phyloP scores from a whole-genome alignment of 2,113 vertebrate genomes.

The Pipa parva region DNA sequence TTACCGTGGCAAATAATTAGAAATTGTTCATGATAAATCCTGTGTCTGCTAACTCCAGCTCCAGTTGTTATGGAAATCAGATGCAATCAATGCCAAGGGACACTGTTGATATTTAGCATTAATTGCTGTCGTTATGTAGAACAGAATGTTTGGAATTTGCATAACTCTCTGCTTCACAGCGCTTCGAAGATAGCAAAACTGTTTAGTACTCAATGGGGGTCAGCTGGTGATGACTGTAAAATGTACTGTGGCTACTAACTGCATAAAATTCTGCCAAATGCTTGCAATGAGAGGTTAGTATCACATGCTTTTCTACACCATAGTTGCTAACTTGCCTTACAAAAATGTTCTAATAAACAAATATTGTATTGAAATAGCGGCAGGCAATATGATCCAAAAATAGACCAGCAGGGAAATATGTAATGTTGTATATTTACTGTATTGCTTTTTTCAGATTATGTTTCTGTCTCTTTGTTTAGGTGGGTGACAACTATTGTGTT shows the following conservation, averaged over 20 bases:
- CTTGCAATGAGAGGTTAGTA: constrained; percentile 5
- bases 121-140: constrained; percentile 34
- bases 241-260: constrained; percentile 12
- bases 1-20: constrained; percentile 49
- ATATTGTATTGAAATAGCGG: too few relatives aligned
- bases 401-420: too few relatives aligned
- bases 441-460: too few relatives aligned
- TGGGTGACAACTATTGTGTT: too few relatives aligned
- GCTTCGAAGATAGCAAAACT: constrained; percentile 32
- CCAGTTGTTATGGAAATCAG: constrained; percentile 45
- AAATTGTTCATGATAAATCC: constrained; percentile 48
- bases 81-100: constrained; percentile 42
- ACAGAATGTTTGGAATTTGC: constrained; percentile 36
- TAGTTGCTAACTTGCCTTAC: too few relatives aligned
- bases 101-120: constrained; percentile 44
- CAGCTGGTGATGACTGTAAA: constrained; percentile 25
- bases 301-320: neutral
- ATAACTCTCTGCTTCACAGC: constrained; percentile 33
- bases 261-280: constrained; percentile 13
- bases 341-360: too few relatives aligned
- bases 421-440: too few relatives aligned
- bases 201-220: constrained; percentile 27
- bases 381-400: too few relatives aligned
- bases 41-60: constrained; percentile 26
- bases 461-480: too few relatives aligned